Conservation (phyloP, 1,140 invertebrate species). For the Drosophila leontia region DNA sequence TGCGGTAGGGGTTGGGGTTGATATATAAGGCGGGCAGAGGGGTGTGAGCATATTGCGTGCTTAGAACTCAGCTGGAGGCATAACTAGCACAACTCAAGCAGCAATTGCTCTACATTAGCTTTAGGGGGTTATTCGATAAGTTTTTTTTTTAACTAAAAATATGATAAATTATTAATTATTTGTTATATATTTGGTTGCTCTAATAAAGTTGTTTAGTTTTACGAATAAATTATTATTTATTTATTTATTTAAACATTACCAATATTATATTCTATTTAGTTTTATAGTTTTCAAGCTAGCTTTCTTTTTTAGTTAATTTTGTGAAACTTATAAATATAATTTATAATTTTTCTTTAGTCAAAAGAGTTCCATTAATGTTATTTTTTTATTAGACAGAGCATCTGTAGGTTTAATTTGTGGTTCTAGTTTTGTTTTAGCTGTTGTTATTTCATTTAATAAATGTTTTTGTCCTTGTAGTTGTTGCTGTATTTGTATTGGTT, state of each 20-base stretch:
- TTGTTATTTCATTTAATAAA: conserved; percentile 76
- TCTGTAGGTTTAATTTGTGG: conserved; percentile 12
- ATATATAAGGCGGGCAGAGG: neutral
- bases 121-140: neutral
- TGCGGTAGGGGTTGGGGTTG: neutral
- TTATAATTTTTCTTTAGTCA: neutral
- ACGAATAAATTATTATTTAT: neutral
- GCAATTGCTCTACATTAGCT: conserved; percentile 17
- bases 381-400: neutral
- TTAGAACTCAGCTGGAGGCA: conserved; percentile 30
- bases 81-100: neutral
- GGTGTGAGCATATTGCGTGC: conserved; percentile 25
- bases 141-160: neutral
- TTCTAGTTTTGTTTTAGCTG: conserved; percentile 25
- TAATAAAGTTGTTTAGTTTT: neutral
- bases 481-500: conserved; percentile 50
- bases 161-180: too few relatives aligned
- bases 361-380: neutral
- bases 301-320: too few relatives aligned
- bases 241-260: neutral
- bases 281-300: too few relatives aligned
- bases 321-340: too few relatives aligned
- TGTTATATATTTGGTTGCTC: neutral
- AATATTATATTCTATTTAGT: neutral
- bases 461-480: conserved; percentile 60